These are phyloP conservation scores for Ploceus nigricollis DNA, from an alignment of 2,113 vertebrate genomes.

Conservation along the genomic window DNA sequence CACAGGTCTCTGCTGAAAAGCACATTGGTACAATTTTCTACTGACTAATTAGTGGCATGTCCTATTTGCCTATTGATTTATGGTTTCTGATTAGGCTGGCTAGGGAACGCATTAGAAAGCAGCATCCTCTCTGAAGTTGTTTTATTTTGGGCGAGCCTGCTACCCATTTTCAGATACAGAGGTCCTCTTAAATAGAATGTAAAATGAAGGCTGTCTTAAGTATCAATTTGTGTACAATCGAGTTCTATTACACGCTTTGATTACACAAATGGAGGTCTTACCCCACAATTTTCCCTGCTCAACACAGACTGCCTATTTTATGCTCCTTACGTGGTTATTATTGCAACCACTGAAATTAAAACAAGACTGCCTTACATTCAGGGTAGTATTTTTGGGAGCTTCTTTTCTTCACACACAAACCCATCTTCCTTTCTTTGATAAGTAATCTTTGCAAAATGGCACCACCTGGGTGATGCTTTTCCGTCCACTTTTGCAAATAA, in stretches of 20 bases:
- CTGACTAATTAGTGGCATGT: constrained; percentile 1
- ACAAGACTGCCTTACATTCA: neutral
- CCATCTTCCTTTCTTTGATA: neutral
- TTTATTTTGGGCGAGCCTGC: constrained; percentile 13
- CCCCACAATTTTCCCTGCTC: constrained; percentile 60
- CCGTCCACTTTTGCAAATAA: neutral
- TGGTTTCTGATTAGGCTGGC: neutral
- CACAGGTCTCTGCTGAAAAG: neutral
- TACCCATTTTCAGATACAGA: constrained; percentile 30
- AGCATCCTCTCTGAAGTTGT: neutral
- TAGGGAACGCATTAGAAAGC: neutral
- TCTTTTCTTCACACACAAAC: neutral
- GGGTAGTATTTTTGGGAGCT: constrained; percentile 35
- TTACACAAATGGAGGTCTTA: constrained; percentile 46
- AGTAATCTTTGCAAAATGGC: neutral
- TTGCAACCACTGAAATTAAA: constrained; percentile 68
- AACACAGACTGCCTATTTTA: constrained; percentile 53
- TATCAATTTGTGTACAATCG: constrained; percentile 31
- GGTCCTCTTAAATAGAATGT: constrained; percentile 45
- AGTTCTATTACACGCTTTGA: constrained; percentile 57
- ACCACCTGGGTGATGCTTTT: no score
- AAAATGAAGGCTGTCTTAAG: constrained; percentile 48
- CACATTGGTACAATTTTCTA: neutral
- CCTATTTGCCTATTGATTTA: constrained; percentile 21
- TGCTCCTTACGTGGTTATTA: constrained; percentile 65